Conservation (phyloP, 2,113 vertebrate genomes). For the Oryzias woworae region DNA sequence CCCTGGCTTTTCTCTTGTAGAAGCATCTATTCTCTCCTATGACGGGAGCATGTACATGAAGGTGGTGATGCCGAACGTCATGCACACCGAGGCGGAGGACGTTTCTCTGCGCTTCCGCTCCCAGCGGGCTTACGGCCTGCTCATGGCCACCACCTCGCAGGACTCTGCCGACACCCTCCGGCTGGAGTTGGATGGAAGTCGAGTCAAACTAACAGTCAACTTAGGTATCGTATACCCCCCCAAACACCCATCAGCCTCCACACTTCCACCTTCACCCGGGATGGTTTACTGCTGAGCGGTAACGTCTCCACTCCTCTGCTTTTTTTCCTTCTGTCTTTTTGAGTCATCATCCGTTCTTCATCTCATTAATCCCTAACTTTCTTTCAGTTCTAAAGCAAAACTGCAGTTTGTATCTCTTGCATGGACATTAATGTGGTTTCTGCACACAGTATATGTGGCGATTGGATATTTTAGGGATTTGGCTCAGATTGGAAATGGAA, state of each 20-base stretch:
- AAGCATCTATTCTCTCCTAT: conserved; percentile 96
- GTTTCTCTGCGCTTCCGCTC: conserved; percentile 97
- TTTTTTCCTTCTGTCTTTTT: conserved; percentile 26
- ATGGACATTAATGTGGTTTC: conserved; percentile 53
- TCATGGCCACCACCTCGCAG: conserved; percentile 94
- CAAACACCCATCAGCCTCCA: conserved; percentile 71
- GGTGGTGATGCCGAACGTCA: conserved; percentile 94
- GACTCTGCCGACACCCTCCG: conserved; percentile 96
- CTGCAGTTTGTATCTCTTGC: conserved; percentile 39
- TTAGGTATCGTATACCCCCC: conserved; percentile 92
- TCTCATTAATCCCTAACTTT: conserved; percentile 25
- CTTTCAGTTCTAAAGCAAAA: conserved; percentile 3
- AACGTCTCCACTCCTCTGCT: conserved; percentile 29
- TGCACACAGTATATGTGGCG: conserved; percentile 45
- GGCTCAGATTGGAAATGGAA: conserved; percentile 28
- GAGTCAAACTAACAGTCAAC: conserved; percentile 98
- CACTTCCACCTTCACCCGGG: conserved; percentile 36
- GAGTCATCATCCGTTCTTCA: conserved; percentile 10
- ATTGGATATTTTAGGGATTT: conserved; percentile 21
- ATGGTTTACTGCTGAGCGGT: conserved; percentile 28
- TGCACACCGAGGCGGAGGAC: conserved; percentile 98
- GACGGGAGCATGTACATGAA: conserved; percentile 99
- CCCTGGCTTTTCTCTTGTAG: conserved; percentile 66
- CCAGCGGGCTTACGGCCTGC: conserved; percentile 92
- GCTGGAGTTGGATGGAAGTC: conserved; percentile 92